A percentile compares a stretch with the other conserved stretches of the same genome.
Evolutionary conservation across 2,797 vertebrate species (phyloP).

Genomic region (Enteromius afrohamiltoni): DNA sequence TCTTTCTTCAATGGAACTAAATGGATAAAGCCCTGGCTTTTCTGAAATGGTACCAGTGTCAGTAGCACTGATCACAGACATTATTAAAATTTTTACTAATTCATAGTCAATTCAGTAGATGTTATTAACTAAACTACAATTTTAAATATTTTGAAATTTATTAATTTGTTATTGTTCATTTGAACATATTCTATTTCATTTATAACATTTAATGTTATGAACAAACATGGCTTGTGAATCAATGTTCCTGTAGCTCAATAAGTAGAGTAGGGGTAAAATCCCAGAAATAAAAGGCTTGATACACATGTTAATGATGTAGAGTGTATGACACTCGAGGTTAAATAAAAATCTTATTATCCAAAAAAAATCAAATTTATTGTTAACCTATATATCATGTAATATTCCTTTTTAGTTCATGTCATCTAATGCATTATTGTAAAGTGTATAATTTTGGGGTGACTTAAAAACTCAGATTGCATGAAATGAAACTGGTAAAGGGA

Average conservation of each 20-base stretch:
- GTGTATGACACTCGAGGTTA: too few species aligned
- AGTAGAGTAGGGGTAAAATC: neutral
- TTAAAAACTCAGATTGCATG: neutral
- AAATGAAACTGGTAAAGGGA: neutral
- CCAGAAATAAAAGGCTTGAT: neutral
- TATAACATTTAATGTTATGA: neutral
- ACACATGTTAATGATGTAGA: neutral
- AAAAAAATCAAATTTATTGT: neutral
- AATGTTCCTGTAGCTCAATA: neutral
- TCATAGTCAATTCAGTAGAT: neutral
- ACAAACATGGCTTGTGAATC: neutral
- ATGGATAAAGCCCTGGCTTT: neutral
- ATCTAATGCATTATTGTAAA: neutral
- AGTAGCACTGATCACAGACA: neutral
- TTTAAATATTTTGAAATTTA: too few species aligned
- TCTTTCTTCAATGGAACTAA: neutral
- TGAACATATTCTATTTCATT: neutral
- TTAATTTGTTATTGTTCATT: too few species aligned
- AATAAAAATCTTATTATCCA: too few species aligned
- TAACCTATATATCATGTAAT: neutral
- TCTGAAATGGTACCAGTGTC: neutral
- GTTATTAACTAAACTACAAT: neutral
- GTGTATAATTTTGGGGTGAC: neutral
- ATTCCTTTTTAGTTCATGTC: neutral
- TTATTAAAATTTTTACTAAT: neutral